Base-by-base conservation (phyloP, 2,797 vertebrate species). In the Betta splendens region DNA sequence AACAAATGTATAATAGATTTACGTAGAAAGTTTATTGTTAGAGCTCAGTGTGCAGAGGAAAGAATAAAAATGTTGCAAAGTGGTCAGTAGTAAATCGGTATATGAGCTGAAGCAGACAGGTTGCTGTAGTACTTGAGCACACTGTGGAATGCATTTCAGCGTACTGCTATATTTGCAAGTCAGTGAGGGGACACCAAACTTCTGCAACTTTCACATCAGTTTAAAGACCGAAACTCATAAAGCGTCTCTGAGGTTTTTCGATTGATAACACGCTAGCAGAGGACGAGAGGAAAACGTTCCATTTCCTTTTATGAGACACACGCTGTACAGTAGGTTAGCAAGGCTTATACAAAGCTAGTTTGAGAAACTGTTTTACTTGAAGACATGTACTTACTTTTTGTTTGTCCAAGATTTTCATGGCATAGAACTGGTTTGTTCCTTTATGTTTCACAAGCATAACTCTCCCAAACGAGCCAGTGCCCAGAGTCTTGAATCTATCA, bases 331-430 rank as follows among this genome's bases (percentile, higher is more conserved):
- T n/a, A n/a, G n/a, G n/a, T n/a, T n/a, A n/a, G n/a, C n/a, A n/a
- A n/a, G n/a, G n/a, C n/a, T n/a, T n/a, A n/a, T n/a, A n/a, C n/a
- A n/a, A n/a, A n/a, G n/a, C n/a, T n/a, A n/a, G n/a, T n/a, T n/a
- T n/a, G n/a, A n/a, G n/a, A 22, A 43, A 45, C 1, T 18, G 16
- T 57, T 26, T n/a, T n/a, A 33, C 37, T 64, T 53, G 7, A 42
- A 59, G 48, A 2, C 1, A 0, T 10, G 2, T 0, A 91, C 94
- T 74, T 75, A 98, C 97, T 93, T 98, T 99, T 83, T 98, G 95
- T 92, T 98, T 99, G 91, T 98, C 96, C 93, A 99, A 89, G 88
- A 98, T 97, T 93, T 99, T 99, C 96, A 99, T 98, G 78, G 98
- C 97, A 42, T 94, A 97, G 94, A 97, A 97, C 91, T 97, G 95